Evolutionary conservation across 2,888 invertebrate species (phyloP).

Genomic region (Notodonta ziczac): DNA sequence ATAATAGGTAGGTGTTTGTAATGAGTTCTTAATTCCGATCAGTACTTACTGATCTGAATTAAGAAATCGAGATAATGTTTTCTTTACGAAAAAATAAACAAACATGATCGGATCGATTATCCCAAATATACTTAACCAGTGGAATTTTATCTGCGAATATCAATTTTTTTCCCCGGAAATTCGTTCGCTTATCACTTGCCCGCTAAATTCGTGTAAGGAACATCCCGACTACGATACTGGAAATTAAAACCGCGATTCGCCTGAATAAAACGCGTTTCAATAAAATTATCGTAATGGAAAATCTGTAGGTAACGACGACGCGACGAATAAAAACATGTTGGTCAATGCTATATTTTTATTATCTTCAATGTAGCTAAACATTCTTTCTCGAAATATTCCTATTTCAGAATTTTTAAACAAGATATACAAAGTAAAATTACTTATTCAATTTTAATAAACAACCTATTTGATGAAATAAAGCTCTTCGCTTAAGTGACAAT

Average conservation of each 20-base stretch:
- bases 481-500: too few species aligned
- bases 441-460: too few species aligned
- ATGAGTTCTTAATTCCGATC: too few species aligned
- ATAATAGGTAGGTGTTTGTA: too few species aligned
- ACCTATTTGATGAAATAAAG: too few species aligned
- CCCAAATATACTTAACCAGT: background rate
- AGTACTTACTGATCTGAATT: too few species aligned
- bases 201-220: slow-evolving; percentile 49
- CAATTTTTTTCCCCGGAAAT: slow-evolving; percentile 52
- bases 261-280: slow-evolving; percentile 21
- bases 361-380: background rate
- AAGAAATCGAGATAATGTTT: too few species aligned
- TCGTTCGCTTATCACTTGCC: slow-evolving; percentile 54
- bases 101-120: too few species aligned
- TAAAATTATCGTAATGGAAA: slow-evolving; percentile 15
- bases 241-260: slow-evolving; percentile 40
- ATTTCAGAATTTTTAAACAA: too few species aligned
- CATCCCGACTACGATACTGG: slow-evolving; percentile 32
- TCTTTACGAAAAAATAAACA: too few species aligned
- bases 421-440: too few species aligned
- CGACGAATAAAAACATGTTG: background rate
- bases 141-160: slow-evolving; percentile 27
- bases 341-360: background rate
- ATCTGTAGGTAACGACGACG: slow-evolving; percentile 6
- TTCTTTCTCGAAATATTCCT: too few species aligned